Evolutionary conservation across 2,113 vertebrate species (phyloP), one percentile per base, ranked within the genome.

Genomic region (Tenebrosternarchus preto): DNA sequence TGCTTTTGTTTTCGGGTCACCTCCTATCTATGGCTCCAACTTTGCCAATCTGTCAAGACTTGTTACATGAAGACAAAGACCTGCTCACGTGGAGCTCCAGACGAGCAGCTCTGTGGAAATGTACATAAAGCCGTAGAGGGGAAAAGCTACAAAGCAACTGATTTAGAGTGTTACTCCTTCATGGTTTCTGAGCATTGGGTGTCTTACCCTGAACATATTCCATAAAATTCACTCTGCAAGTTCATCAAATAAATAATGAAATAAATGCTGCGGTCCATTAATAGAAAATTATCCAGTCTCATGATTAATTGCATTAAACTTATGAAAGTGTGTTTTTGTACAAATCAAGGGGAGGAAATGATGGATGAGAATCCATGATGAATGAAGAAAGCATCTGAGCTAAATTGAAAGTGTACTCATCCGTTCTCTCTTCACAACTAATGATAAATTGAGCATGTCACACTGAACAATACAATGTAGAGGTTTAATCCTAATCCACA

Each of bases 381-480:
- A 96, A 98, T 97, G 96, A 94, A 97, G 95, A 96, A 96, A 95
- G 94, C 95, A 93, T 94, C 94, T 91, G 95, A 96, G 97, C 95
- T 97, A 97, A 98, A 98, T 98, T 97, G 96, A 96, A 99, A 97
- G 96, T 96, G 96, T 96, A 96, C 96, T 97, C 97, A 97, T 97
- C 96, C 95, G 93, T 98, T 97, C 93, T 93, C 92, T 90, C 92
- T 94, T 95, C 95, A 96, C 95, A 97, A 96, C 95, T 96, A 95
- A 96, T 97, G 96, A 99, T 95, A 96, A 98, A 98, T 96, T 96
- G 96, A 96, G 95, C 96, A 94, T 96, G 96, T 98, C 96, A 94
- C 94, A 90, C 93, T 92, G 91, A 95, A 98, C 96, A 98, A 97
- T 96, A 94, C 94, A 92, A n/a, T 79, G 93, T 87, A 91, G 88